Conservation (phyloP, 2,113 vertebrate genomes). For the Notothenia rossii region DNA sequence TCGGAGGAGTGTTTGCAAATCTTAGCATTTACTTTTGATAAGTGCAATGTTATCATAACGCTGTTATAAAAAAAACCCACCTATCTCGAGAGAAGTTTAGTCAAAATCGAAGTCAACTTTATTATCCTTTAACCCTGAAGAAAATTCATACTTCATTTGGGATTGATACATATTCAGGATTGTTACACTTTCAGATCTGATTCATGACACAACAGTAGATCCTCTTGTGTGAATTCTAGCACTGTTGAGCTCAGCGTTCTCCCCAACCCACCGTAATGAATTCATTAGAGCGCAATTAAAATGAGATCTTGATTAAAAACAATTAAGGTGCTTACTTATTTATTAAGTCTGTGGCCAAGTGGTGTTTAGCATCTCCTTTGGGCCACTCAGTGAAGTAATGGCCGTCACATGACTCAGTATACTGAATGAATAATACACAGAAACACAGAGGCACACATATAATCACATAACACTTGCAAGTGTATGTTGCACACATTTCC, state of each 20-base stretch:
- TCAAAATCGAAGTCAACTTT: too few species aligned
- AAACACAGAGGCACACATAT: conserved; percentile 14
- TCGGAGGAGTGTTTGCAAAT: too few species aligned
- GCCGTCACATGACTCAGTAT: conserved; percentile 34
- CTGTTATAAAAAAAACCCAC: too few species aligned
- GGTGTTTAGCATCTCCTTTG: conserved; percentile 60
- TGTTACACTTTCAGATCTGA: not conserved
- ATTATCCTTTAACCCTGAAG: too few species aligned
- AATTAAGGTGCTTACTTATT: conserved; percentile 52
- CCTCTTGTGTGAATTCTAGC: not conserved
- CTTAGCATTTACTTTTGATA: too few species aligned
- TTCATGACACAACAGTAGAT: not conserved
- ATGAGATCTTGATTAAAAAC: conserved; percentile 75
- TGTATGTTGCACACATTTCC: not conserved
- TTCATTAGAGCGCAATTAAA: conserved; percentile 61
- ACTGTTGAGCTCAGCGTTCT: conserved; percentile 28
- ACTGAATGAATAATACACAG: conserved; percentile 43
- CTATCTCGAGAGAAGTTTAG: too few species aligned
- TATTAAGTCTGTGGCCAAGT: conserved; percentile 41
- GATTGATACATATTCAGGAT: too few species aligned
- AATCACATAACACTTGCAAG: conserved; percentile 22
- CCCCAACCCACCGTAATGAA: conserved; percentile 43
- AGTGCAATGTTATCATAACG: too few species aligned
- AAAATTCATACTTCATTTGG: too few species aligned
- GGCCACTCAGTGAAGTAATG: conserved; percentile 65